Evolutionary conservation across 1,140 invertebrate genomes (phyloP).

Genomic region (Cyclargus thomasi): DNA sequence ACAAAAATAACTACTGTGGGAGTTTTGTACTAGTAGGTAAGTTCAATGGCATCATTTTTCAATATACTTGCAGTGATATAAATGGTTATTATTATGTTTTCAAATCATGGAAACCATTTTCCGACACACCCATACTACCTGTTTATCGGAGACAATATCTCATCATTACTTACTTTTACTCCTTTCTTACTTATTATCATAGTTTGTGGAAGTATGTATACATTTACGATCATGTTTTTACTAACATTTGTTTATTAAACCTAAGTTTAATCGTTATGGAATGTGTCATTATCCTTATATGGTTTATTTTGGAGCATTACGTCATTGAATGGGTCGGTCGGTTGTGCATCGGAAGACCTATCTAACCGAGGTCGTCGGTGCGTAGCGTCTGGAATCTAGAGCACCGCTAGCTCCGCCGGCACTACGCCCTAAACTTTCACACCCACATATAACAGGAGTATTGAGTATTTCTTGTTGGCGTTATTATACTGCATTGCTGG

Average conservation of each 20-base stretch:
- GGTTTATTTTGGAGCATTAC: constrained; percentile 73
- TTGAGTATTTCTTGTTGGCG: background rate
- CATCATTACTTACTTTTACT: background rate
- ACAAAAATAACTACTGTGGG: background rate
- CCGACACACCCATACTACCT: constrained; percentile 57
- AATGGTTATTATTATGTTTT: background rate
- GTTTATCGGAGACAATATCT: constrained; percentile 9
- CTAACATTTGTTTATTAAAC: background rate
- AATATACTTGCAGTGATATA: background rate
- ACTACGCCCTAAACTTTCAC: constrained; percentile 28
- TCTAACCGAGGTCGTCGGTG: constrained; percentile 32
- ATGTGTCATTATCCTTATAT: constrained; percentile 51
- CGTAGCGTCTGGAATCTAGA: constrained; percentile 39
- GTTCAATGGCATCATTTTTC: background rate
- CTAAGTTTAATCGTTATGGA: background rate
- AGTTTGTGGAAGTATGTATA: background rate
- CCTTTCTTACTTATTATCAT: background rate
- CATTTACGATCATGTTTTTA: constrained; percentile 15
- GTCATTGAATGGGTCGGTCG: constrained; percentile 57
- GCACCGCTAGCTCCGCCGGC: constrained; percentile 21
- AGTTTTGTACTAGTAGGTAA: constrained; percentile 1
- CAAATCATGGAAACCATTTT: constrained; percentile 29
- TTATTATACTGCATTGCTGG: background rate
- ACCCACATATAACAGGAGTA: background rate
- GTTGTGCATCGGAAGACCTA: constrained; percentile 22